Conservation (phyloP, 2,888 invertebrate species). For the Trimorus sp. region DNA sequence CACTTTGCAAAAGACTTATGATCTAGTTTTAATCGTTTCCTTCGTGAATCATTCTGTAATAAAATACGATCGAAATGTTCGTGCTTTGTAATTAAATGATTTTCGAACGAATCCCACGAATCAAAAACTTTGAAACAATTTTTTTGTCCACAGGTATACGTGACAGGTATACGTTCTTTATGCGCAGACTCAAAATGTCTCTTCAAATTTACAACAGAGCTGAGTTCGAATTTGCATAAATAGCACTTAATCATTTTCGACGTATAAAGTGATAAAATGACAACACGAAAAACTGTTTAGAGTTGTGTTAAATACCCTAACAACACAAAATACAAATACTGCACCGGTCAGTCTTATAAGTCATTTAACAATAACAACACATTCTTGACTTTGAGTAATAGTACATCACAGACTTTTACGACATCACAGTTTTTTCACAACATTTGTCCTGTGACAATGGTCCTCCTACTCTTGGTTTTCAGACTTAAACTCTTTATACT, state of each 20-base stretch:
- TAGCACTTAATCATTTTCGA: slow-evolving; percentile 7
- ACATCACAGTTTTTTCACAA: too few species aligned
- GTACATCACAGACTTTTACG: too few species aligned
- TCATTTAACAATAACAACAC: too few species aligned
- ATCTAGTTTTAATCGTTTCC: background rate
- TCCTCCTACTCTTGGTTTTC: too few species aligned
- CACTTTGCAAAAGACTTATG: background rate
- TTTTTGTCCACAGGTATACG: background rate
- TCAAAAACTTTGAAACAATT: slow-evolving; percentile 7
- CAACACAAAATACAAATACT: too few species aligned
- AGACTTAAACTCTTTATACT: background rate
- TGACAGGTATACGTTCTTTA: background rate
- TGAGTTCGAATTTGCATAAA: background rate
- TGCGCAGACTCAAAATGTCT: slow-evolving; percentile 5
- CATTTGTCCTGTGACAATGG: too few species aligned
- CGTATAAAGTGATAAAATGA: too few species aligned
- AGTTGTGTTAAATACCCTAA: too few species aligned
- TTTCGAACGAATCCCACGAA: slow-evolving; percentile 15
- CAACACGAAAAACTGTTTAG: too few species aligned
- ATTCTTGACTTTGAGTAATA: too few species aligned
- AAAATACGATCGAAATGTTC: too few species aligned
- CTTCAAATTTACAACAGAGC: background rate
- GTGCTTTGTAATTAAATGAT: slow-evolving; percentile 10
- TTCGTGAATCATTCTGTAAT: background rate
- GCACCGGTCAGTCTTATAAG: too few species aligned